Conservation (phyloP, 1,140 invertebrate genomes). For the Eumeta japonica region DNA sequence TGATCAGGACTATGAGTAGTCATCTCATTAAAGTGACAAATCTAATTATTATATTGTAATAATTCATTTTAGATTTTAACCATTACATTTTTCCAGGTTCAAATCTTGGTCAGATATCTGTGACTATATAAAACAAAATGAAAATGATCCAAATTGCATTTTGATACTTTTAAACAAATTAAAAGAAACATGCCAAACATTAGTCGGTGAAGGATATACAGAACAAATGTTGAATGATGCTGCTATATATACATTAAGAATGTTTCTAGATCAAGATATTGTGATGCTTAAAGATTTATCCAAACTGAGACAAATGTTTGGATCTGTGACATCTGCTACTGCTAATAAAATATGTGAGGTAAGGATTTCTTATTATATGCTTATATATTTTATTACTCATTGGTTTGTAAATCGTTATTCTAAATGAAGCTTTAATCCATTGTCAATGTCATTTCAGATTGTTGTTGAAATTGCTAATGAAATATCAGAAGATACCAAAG, state of each 20-base stretch:
- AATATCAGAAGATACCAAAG: constrained; percentile 48
- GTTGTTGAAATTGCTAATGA: constrained; percentile 43
- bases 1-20: too few species aligned
- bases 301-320: constrained; percentile 60
- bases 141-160: constrained; percentile 16
- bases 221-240: constrained; percentile 64
- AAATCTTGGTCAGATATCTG: constrained; percentile 40
- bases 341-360: constrained; percentile 60
- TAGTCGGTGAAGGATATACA: constrained; percentile 47
- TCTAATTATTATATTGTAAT: too few species aligned
- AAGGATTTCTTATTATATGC: constrained; percentile 5
- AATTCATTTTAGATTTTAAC: too few species aligned
- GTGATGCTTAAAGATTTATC: constrained; percentile 58
- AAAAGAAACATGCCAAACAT: constrained; percentile 34
- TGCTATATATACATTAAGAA: constrained; percentile 59
- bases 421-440: too few species aligned
- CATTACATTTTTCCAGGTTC: constrained; percentile 21
- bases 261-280: constrained; percentile 62
- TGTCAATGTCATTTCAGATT: constrained; percentile 40
- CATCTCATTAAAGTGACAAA: too few species aligned
- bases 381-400: too few species aligned
- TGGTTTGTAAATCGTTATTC: too few species aligned
- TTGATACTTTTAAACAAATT: constrained; percentile 22
- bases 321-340: constrained; percentile 42
- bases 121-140: constrained; percentile 37